Evolutionary conservation across 2,888 invertebrate species (phyloP), one percentile per base, ranked within the genome.

Genomic region (Sphinx pinastri): DNA sequence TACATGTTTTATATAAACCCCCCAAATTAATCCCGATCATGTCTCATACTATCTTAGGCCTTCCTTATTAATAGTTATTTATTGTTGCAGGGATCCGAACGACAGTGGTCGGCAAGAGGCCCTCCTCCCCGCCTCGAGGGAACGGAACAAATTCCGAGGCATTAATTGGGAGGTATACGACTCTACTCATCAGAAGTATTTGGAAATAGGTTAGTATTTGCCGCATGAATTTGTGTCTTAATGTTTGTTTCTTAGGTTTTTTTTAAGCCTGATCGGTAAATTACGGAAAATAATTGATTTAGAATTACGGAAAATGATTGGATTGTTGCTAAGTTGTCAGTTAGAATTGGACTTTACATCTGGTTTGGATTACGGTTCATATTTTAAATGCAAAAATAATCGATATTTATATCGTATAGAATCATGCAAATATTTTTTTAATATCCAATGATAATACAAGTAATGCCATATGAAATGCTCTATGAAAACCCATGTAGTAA

Each of bases 101-200:
- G 98, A 98, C 86, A 96, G 97, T 87, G 95, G 96, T 80, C 96
- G 96, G 45, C 96, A 96, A 85, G 97, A 98, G 83, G 95, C 96
- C 0, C 94, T 96, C 68, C 93, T 97, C 75, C 96, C 97, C 6
- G 96, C 97, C 66, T 97, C 97, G 69, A 96, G 97, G 83, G 98
- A 98, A 85, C 95, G 97, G 76, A 98, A 97, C 94, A 96, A 97
- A 81, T 97, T 98, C 90, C 95, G 97, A 68, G 97, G 96, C 76
- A 95, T 97, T 79, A 95, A 95, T 68, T 99, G 99, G 99, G 98
- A 98, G 79, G 97, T 97, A 84, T 99, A 98, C 92, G 98, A 98
- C 88, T 97, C 97, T 0, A 96, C 97, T 74, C 98, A 98, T 94
- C 98, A 98, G 86, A 98, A 98, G 88, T 99, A 98, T 92, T 95